Base-by-base conservation (phyloP, 2,888 invertebrate genomes). In the Scaptomyza caliginosa region DNA sequence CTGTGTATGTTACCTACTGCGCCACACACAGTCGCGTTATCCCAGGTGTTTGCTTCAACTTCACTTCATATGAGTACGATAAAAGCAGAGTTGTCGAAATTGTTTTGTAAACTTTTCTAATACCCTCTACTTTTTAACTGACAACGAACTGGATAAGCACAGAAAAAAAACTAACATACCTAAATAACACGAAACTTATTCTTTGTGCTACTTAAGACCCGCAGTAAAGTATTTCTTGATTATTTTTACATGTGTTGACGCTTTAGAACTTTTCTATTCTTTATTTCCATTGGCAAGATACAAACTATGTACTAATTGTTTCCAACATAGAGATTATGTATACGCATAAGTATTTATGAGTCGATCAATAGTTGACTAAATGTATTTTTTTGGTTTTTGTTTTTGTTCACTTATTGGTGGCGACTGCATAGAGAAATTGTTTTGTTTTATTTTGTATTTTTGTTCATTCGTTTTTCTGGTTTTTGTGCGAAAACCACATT, bases 1-100 rank as follows among this genome's bases (percentile, higher is more conserved):
- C 39, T 19, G 10, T 26, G 3, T 17, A 42, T 50, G 58, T 17
- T 40, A 16, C 39, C 72, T 66, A 30, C 39, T 32, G 46, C 38
- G 38, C 60, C 67, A 52, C 40, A 49, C 40, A 38, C 43, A 45
- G 77, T 58, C 56, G 59, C 76, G 67, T 67, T 76, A 60, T 66
- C 71, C 66, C 77, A 78, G 85, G 78, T 78, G 78, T 84, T 84
- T 57, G 78, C 48, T 48, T 50, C 64, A 84, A 74, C 84, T 84
- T 81, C 56, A 60, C 81, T 62, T 50, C 45, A 57, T 50, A 52
- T 45, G 48, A 54, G 52, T 50, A 49, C 59, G 65, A 71, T 68
- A 54, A 59, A 68, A 62, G 67, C 71, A 45, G 64, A 57, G 67
- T 70, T 74, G 50, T 77, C 58, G 26, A 78, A 77, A 74, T 74